These are phyloP conservation scores for Pipra filicauda DNA, from an alignment of 2,113 vertebrate genomes.

Conservation along the genomic window DNA sequence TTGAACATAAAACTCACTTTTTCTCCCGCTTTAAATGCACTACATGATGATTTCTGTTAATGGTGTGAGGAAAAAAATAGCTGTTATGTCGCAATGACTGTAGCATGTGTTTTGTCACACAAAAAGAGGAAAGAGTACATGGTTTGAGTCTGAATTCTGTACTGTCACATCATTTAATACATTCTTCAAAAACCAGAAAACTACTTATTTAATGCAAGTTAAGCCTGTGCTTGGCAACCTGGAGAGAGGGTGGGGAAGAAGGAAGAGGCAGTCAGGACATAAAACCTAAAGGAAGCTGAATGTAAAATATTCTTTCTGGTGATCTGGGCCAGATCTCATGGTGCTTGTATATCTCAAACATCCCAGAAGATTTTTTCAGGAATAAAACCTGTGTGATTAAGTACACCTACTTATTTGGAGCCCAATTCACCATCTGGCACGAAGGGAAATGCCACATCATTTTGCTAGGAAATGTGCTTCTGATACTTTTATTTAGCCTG, in stretches of 20 bases:
- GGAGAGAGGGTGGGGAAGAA: constrained; percentile 17
- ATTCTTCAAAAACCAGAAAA: not conserved
- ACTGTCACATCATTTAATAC: constrained; percentile 14
- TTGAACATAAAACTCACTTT: not conserved
- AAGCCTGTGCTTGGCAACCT: not conserved
- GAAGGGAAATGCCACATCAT: not conserved
- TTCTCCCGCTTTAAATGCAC: not conserved
- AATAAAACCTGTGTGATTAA: not conserved
- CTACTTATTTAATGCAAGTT: not conserved
- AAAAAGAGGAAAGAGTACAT: not conserved
- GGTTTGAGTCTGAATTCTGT: not conserved
- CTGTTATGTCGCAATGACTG: not conserved
- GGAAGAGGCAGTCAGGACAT: not conserved
- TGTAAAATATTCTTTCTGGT: not conserved
- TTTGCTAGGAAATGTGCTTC: not conserved
- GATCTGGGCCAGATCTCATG: not conserved
- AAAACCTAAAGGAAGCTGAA: constrained; percentile 5
- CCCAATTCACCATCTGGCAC: not conserved
- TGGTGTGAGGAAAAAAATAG: not conserved
- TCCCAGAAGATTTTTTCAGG: not conserved
- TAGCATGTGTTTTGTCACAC: not conserved
- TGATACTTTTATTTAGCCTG: not conserved
- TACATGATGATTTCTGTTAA: not conserved
- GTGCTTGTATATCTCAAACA: not conserved
- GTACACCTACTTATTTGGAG: not conserved